Percentiles rank a stretch among this genome's conserved stretches.
Evolutionary conservation across 2,888 invertebrate species (phyloP).

Genomic region (Andrena flavipes): DNA sequence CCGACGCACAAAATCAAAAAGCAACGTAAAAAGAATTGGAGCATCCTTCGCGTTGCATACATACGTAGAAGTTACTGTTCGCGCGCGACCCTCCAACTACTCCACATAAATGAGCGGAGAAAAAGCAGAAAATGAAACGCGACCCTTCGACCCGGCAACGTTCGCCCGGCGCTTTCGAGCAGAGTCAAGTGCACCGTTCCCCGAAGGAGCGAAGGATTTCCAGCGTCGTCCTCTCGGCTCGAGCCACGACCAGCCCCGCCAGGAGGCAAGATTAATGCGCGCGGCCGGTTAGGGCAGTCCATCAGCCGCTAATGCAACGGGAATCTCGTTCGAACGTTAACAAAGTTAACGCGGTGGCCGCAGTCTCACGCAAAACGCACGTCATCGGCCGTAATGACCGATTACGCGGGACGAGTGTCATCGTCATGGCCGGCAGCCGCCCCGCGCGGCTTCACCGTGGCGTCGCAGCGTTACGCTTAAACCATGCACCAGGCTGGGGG

Average conservation of each 20-base stretch:
- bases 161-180: neutral
- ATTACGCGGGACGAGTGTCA: conserved; percentile 80
- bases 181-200: conserved; percentile 34
- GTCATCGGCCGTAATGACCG: conserved; percentile 84
- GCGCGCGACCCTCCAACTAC: no score
- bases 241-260: neutral
- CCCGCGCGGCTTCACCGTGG: conserved; percentile 71
- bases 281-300: conserved; percentile 43
- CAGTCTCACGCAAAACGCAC: conserved; percentile 79
- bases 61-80: no score
- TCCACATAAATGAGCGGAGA: no score
- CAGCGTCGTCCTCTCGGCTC: neutral
- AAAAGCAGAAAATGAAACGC: neutral
- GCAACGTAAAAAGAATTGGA: no score
- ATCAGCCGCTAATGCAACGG: conserved; percentile 73
- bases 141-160: neutral
- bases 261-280: conserved; percentile 50
- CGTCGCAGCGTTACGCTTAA: conserved; percentile 80
- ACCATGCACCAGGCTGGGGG: conserved; percentile 69
- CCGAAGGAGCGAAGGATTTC: conserved; percentile 33
- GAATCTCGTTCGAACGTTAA: conserved; percentile 81
- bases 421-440: conserved; percentile 65
- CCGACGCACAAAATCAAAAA: no score
- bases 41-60: no score
- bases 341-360: conserved; percentile 76